Conservation (phyloP, 2,113 vertebrate species). For the Microcebus tavaratra region DNA sequence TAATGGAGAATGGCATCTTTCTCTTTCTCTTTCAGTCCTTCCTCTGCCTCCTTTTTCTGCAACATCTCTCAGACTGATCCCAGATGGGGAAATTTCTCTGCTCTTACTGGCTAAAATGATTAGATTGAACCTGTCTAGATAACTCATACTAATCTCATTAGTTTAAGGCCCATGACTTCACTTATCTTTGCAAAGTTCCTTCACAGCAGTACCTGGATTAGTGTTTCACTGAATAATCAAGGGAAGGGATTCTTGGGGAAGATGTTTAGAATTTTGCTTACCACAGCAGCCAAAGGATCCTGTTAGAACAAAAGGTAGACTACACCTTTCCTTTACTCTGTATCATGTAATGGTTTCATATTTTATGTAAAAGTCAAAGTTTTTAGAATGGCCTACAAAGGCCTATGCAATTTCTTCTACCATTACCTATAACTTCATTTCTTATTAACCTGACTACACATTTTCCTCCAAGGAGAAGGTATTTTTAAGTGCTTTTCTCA, state of each 20-base stretch:
- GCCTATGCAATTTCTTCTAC: neutral
- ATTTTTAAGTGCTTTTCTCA: conserved; percentile 40
- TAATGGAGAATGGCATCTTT: neutral
- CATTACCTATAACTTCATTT: neutral
- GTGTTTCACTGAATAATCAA: neutral
- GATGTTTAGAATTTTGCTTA: neutral
- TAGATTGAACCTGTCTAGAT: neutral
- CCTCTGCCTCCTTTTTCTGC: neutral
- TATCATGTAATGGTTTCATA: neutral
- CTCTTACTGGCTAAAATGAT: neutral
- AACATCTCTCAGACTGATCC: neutral
- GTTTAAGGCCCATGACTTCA: neutral
- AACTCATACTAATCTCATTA: neutral
- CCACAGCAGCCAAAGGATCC: neutral
- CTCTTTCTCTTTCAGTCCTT: neutral
- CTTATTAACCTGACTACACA: neutral
- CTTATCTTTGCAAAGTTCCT: neutral
- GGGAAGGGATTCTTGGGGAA: neutral
- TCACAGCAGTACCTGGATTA: neutral
- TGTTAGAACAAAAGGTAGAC: neutral
- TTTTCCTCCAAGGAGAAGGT: conserved; percentile 34
- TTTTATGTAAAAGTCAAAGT: neutral
- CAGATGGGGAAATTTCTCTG: neutral
- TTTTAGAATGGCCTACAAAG: neutral
- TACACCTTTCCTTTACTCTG: neutral